Base-by-base conservation (phyloP, 2,113 vertebrate species). In the Zosterops pallidus region DNA sequence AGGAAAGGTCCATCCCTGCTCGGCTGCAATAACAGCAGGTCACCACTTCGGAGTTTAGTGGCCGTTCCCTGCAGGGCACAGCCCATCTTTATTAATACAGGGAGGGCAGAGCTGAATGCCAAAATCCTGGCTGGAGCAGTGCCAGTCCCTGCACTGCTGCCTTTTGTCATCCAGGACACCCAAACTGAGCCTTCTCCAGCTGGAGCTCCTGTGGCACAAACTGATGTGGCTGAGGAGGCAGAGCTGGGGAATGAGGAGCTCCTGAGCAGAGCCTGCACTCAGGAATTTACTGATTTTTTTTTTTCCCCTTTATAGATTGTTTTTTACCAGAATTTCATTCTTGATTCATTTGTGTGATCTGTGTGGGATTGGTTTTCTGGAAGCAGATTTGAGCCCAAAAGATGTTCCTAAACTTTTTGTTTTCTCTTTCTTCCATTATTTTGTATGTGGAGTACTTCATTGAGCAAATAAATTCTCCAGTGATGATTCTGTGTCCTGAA, bases 141-240 rank as follows among this genome's bases (percentile, higher is more conserved):
- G 86, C 65, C 69, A 86, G 75, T 2, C 56, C 60, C 55, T 14
- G 3, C 37, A 55, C 92, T 77, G 78, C 84, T 70, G 89, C 71
- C 57, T 64, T 82, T 63, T 77, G 29, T 88, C 28, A 39, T 31
- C 42, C 52, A 8, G 85, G 50, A 63, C 78, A 70, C 56, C 92
- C 92, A 83, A 11, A 81, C 71, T 42, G 35, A 78, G 79, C 64
- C 72, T 64, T 53, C 31, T 53, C 76, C 85, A 78, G 75, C 94
- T 89, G 94, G 14, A 86, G n/a, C 16, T 56, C 9, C 39, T 88
- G 92, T 81, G 85, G 52, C 85, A 95, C 82, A 83, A 83, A 70
- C 68, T 82, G 29, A 0, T 6, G 50, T 49, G 87, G 75, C 63
- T 86, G n/a, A 90, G 89, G 62, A 76, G 81, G 9, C 52, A 42